A percentile compares a stretch with the other conserved stretches of the same genome.
These are phyloP conservation scores for Hololepta plana DNA, from an alignment of 2,888 invertebrate species.

Conservation along the genomic window DNA sequence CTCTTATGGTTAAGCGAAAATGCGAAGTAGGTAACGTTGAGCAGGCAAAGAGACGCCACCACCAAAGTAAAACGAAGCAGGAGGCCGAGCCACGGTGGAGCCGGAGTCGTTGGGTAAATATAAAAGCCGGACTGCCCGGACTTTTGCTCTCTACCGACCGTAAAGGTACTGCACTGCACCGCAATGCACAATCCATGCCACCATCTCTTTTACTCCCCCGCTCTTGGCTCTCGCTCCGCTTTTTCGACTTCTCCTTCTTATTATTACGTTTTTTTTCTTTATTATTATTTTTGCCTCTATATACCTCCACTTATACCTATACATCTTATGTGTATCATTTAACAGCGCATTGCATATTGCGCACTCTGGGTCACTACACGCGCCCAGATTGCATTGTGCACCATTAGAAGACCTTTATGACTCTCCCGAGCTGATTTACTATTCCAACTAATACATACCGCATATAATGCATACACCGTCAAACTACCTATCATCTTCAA, in stretches of 20 bases:
- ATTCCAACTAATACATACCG: slow-evolving; percentile 8
- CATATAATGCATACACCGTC: slow-evolving; percentile 2
- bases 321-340: no score
- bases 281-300: no score
- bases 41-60: slow-evolving; percentile 10
- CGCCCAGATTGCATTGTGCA: slow-evolving; percentile 11
- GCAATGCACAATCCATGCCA: no score
- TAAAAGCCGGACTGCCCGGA: no score
- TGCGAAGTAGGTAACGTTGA: slow-evolving; percentile 17
- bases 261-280: no score
- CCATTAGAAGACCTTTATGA: slow-evolving; percentile 4
- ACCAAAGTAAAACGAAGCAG: slow-evolving; percentile 13
- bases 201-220: slow-evolving; percentile 19
- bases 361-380: slow-evolving; percentile 20
- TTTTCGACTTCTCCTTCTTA: no score
- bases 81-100: slow-evolving; percentile 15
- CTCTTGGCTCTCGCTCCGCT: slow-evolving; percentile 17
- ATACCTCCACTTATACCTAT: no score
- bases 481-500: no score
- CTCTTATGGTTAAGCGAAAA: slow-evolving; percentile 15
- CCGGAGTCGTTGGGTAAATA: no score
- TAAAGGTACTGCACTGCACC: no score
- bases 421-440: slow-evolving; percentile 3
- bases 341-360: slow-evolving; percentile 20
- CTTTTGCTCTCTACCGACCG: no score